Percentiles rank a stretch among this genome's conserved stretches.
These are phyloP conservation scores for Meghimatium bilineatum DNA, from an alignment of 2,888 invertebrate genomes.

Conservation along the genomic window DNA sequence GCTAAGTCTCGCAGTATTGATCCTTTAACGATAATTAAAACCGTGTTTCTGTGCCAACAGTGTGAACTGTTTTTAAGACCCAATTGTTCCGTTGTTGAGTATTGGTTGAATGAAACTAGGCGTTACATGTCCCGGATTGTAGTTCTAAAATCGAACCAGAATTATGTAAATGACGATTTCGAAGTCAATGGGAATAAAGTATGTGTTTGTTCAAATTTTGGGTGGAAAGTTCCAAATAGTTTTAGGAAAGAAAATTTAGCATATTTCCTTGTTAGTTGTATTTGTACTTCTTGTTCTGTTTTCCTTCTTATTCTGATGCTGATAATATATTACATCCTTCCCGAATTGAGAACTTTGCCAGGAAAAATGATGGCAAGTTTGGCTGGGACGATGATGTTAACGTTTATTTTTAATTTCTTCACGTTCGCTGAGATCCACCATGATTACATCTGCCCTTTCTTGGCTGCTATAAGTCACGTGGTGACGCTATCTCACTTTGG, in stretches of 20 bases:
- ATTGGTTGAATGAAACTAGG: conserved; percentile 25
- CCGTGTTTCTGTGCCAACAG: background rate
- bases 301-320: background rate
- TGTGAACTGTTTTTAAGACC: background rate
- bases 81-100: conserved; percentile 25
- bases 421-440: background rate
- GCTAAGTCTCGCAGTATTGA: background rate
- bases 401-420: conserved; percentile 5
- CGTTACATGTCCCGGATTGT: background rate
- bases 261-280: background rate
- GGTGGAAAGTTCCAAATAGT: background rate
- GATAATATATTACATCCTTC: conserved; percentile 7
- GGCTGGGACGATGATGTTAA: conserved; percentile 18
- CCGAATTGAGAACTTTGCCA: conserved; percentile 18
- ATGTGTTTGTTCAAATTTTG: conserved; percentile 17
- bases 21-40: background rate
- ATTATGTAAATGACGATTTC: background rate
- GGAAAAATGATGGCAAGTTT: conserved; percentile 33
- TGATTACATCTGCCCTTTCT: conserved; percentile 37
- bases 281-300: conserved; percentile 5
- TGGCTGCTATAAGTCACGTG: conserved; percentile 43
- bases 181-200: background rate
- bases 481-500: conserved; percentile 47
- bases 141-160: background rate
- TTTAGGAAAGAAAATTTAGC: background rate